A percentile compares a stretch with the other conserved stretches of the same genome.
Conservation (phyloP, 2,113 vertebrate genomes). For the Rhinogobius similis region DNA sequence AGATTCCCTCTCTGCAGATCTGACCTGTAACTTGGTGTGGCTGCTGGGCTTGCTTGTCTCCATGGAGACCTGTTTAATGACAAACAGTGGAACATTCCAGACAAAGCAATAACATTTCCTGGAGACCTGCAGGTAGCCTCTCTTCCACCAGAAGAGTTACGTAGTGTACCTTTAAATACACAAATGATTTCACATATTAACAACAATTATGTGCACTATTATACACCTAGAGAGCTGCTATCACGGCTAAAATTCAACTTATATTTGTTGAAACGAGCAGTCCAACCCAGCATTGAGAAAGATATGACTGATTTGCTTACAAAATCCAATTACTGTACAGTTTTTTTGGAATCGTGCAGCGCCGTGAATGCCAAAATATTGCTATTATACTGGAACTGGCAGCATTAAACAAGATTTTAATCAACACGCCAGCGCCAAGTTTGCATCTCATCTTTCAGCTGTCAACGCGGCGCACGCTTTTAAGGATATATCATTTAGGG, state of each 20-base stretch:
- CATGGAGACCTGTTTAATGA: too few species aligned
- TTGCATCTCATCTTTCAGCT: conserved; percentile 46
- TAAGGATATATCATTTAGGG: conserved; percentile 62
- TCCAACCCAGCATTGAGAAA: not conserved
- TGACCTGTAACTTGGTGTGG: too few species aligned
- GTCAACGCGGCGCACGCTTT: conserved; percentile 53
- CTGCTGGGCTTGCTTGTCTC: too few species aligned
- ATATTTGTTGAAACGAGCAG: not conserved
- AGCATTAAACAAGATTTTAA: conserved; percentile 33
- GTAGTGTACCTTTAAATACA: too few species aligned
- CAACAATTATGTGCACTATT: not conserved
- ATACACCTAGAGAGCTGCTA: not conserved
- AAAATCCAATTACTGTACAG: conserved; percentile 4
- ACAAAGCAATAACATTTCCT: too few species aligned
- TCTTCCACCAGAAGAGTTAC: too few species aligned
- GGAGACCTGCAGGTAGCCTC: too few species aligned
- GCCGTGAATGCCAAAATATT: not conserved
- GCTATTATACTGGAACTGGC: not conserved
- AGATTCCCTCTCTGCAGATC: too few species aligned
- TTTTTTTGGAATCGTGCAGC: not conserved
- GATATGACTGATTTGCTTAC: not conserved
- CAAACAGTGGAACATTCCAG: too few species aligned
- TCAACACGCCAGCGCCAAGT: conserved; percentile 36
- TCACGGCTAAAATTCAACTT: not conserved
- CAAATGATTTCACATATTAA: too few species aligned